Evolutionary conservation across 2,888 invertebrate genomes (phyloP).

Genomic region (Julus scanicus): DNA sequence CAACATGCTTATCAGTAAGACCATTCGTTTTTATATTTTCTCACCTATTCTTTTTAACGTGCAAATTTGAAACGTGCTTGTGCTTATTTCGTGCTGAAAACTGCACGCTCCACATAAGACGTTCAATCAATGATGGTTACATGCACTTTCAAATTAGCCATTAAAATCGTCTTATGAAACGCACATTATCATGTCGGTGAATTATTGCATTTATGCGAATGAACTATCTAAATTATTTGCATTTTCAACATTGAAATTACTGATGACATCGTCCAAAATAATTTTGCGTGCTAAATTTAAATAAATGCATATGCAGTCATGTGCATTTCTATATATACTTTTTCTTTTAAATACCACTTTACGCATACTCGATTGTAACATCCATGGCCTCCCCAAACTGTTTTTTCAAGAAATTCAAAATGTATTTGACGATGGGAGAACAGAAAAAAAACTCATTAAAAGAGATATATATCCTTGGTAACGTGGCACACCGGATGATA

Average conservation of each 20-base stretch:
- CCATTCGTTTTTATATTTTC: background rate
- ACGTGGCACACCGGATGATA: background rate
- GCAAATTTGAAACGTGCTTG: background rate
- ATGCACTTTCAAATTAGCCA: background rate
- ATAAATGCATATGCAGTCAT: background rate
- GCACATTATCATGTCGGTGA: too few species aligned
- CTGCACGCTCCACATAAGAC: background rate
- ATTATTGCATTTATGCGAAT: too few species aligned
- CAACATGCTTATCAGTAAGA: constrained; percentile 53
- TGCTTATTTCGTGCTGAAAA: background rate
- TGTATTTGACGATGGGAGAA: too few species aligned
- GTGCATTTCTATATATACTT: background rate
- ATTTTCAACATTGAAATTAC: too few species aligned
- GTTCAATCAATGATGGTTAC: background rate
- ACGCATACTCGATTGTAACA: too few species aligned
- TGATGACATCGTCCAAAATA: background rate
- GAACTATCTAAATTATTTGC: background rate
- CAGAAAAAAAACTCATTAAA: background rate
- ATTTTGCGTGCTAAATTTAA: too few species aligned
- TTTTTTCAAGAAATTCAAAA: background rate
- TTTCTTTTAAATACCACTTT: background rate
- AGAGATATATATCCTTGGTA: background rate
- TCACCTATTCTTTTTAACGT: background rate
- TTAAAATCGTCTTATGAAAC: background rate
- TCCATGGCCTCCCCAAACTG: background rate